Conservation (phyloP, 2,888 invertebrate genomes). For the Drosophila colorata region DNA sequence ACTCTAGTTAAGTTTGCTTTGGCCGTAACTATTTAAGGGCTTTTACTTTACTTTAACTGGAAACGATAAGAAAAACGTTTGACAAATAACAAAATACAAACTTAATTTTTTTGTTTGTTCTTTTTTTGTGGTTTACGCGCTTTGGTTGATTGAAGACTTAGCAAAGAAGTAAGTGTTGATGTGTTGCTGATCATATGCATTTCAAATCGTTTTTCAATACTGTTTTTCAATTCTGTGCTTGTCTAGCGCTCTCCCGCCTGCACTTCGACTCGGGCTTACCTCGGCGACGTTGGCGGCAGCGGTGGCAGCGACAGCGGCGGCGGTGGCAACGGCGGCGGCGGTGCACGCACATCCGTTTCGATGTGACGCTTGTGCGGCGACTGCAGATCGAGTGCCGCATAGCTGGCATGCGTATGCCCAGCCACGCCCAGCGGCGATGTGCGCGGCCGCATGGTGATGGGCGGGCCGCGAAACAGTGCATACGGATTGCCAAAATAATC, state of each 20-base stretch:
- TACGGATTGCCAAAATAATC: constrained; percentile 85
- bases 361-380: constrained; percentile 83
- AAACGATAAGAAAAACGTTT: constrained; percentile 9
- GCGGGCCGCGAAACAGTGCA: constrained; percentile 83
- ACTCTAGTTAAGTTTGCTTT: constrained; percentile 37
- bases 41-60: constrained; percentile 36
- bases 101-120: constrained; percentile 16
- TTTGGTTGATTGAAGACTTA: constrained; percentile 83
- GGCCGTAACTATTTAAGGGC: constrained; percentile 66
- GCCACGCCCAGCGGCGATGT: constrained; percentile 82
- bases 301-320: constrained; percentile 76
- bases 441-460: constrained; percentile 83
- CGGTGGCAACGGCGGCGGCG: constrained; percentile 79
- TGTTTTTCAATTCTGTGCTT: constrained; percentile 54
- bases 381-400: constrained; percentile 82
- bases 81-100: constrained; percentile 37
- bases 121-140: constrained; percentile 14
- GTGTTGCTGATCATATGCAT: constrained; percentile 70
- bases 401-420: constrained; percentile 58
- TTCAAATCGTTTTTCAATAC: constrained; percentile 32
- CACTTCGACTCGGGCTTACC: constrained; percentile 77
- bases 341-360: constrained; percentile 80
- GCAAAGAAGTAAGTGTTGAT: constrained; percentile 62
- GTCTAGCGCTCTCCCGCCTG: constrained; percentile 46
- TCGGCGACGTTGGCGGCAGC: constrained; percentile 82